Evolutionary conservation across 2,113 vertebrate species (phyloP).

Genomic region (Phylloscopus trochiloides): DNA sequence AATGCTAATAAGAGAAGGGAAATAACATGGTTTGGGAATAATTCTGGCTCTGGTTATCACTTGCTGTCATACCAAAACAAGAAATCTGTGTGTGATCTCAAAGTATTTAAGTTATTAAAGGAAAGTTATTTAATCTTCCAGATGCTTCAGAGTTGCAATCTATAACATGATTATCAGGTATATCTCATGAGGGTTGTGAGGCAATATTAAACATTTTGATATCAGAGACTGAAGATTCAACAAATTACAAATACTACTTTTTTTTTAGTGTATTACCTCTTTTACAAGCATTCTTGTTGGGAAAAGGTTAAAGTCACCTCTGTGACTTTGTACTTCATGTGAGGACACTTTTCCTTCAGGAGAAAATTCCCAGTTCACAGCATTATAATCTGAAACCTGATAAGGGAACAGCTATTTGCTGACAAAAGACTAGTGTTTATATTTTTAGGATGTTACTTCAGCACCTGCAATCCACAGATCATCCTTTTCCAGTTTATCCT

Average conservation of each 20-base stretch:
- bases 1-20: neutral
- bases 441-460: neutral
- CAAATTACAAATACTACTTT: neutral
- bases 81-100: neutral
- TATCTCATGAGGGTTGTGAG: neutral
- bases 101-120: neutral
- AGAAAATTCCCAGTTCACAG: neutral
- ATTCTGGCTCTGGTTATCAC: neutral
- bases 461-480: neutral
- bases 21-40: neutral
- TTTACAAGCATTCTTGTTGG: neutral
- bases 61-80: conserved; percentile 6
- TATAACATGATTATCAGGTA: neutral
- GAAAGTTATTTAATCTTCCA: neutral
- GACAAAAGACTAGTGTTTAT: neutral
- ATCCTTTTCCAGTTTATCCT: neutral
- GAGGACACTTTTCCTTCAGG: neutral
- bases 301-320: neutral
- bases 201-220: neutral
- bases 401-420: neutral
- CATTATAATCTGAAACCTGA: neutral
- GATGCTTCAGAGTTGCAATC: neutral
- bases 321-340: neutral
- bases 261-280: neutral
- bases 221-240: neutral